Evolutionary conservation across 2,888 invertebrate species (phyloP), one percentile per base, ranked within the genome.

Genomic region (Drosophila neoperkinsi): DNA sequence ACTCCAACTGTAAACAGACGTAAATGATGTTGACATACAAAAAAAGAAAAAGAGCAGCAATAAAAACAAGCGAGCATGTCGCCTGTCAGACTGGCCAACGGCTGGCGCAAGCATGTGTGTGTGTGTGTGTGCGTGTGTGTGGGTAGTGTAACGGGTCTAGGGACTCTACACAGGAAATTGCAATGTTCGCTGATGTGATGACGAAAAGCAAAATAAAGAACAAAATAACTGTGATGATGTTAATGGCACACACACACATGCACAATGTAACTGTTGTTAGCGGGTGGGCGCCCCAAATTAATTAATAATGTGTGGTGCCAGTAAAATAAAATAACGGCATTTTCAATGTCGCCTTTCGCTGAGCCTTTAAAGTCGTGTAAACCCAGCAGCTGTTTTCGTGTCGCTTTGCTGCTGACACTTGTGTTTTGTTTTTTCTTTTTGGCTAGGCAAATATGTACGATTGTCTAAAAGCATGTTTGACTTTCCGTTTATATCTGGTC

Each of bases 61-160:
- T 34, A 65, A 59, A 34, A 61, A 52, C 60, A 57, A 46, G 16
- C 16, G 50, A 53, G 28, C 55, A 58, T 74, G 90, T 75, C 85
- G 90, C 83, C 90, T 88, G 76, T 75, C 87, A 83, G 87, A 90
- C 87, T 90, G 84, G 74, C 68, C 73, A 88, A 90, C 85, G 85
- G 85, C 90, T 90, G 90, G 56, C 71, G 43, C 68, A 79, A 79
- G 75, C 74, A 38, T 41, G 30, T 30, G 33, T 21, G 41, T 28
- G 33, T 21, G 41, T 28, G 5, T 28, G 30, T 30, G 33, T n/a
- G 36, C 33, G 33, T 18, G 30, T 11, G 55, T 51, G 38, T 25
- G 34, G 51, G 21, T 30, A 36, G 25, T 28, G 25, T 25, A 25
- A 13, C 25, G 13, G 13, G 7, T 36, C 52, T 38, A 63, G 57